phyloP scores from a whole-genome alignment of 2,888 invertebrate genomes.

The Tipula lateralis region DNA sequence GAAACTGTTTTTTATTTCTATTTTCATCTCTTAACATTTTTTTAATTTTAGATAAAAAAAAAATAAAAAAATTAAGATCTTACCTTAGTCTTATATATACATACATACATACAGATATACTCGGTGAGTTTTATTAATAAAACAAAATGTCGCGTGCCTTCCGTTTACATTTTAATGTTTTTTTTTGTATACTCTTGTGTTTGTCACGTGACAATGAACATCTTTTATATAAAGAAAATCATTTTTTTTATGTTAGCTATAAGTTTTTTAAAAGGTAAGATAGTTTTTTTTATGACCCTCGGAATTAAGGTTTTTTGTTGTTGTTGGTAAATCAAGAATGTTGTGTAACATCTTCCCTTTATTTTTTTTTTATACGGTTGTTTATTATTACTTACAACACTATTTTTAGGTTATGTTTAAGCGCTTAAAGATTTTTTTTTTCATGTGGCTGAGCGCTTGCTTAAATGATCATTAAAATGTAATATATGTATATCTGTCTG shows the following conservation, averaged over 20 bases:
- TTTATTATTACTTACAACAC: neutral
- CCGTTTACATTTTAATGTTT: neutral
- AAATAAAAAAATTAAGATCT: conserved; percentile 6
- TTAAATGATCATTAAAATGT: conserved; percentile 14
- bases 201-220: conserved; percentile 24
- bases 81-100: conserved; percentile 20
- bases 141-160: conserved; percentile 24
- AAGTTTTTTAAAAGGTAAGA: neutral
- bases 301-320: neutral
- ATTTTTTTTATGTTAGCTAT: neutral
- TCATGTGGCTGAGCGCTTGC: too few species aligned
- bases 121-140: neutral
- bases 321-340: neutral
- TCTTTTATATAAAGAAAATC: neutral
- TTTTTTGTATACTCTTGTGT: neutral
- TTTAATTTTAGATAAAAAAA: neutral
- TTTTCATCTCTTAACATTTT: neutral
- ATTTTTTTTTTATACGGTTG: neutral
- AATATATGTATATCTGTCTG: conserved; percentile 24
- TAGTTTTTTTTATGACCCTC: conserved; percentile 24
- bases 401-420: conserved; percentile 11
- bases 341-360: conserved; percentile 6
- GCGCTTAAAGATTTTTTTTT: neutral
- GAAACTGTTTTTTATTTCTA: conserved; percentile 19
- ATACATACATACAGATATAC: neutral